These are phyloP conservation scores for Acanthosepion lycidas DNA, from an alignment of 2,888 invertebrate species.

Conservation along the genomic window DNA sequence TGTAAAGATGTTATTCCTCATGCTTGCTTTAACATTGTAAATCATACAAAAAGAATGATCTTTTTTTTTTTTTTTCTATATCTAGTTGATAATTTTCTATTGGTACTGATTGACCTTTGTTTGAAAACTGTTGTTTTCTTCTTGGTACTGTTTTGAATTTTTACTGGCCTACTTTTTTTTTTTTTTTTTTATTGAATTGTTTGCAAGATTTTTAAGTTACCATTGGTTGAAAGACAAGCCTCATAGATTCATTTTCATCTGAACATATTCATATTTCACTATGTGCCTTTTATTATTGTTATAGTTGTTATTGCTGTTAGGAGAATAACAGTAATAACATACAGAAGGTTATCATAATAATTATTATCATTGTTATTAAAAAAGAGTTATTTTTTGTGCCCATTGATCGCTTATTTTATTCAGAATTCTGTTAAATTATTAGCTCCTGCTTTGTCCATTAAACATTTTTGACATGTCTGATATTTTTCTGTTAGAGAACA, in stretches of 20 bases:
- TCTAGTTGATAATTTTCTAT: neutral
- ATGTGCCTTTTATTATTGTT: neutral
- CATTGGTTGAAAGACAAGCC: neutral
- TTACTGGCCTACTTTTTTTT: neutral
- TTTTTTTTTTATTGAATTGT: neutral
- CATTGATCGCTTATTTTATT: neutral
- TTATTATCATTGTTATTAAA: constrained; percentile 8
- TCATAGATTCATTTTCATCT: neutral
- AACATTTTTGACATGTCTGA: neutral
- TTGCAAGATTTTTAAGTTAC: neutral
- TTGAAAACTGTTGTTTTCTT: neutral
- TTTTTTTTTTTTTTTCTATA: neutral
- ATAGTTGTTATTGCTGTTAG: neutral
- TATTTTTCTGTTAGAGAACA: neutral
- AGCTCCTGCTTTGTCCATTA: neutral
- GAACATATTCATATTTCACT: neutral
- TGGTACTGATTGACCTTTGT: neutral
- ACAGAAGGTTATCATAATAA: constrained; percentile 10
- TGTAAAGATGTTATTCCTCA: neutral
- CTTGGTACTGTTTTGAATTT: neutral
- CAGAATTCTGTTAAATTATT: constrained; percentile 33
- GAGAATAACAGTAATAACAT: neutral
- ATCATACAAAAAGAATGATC: neutral
- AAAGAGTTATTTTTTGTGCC: constrained; percentile 11
- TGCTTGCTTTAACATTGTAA: neutral